Conservation (phyloP, 2,113 vertebrate species). For the Genyomyrus donnyi region DNA sequence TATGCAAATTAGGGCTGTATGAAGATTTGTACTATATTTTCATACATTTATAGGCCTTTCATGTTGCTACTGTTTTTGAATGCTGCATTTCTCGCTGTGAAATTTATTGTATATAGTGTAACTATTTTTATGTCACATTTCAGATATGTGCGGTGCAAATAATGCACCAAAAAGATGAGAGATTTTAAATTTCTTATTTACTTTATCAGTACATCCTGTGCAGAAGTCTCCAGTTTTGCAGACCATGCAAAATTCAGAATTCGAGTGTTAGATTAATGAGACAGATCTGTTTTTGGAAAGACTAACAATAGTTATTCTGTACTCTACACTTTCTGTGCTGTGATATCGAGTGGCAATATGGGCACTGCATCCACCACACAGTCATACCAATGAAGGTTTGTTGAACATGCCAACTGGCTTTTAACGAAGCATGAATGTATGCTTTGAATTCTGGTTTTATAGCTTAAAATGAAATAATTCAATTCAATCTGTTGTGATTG, state of each 20-base stretch:
- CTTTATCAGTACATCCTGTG: not conserved
- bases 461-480: slow-evolving; percentile 15
- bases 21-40: not conserved
- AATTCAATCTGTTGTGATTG: not conserved
- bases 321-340: not conserved
- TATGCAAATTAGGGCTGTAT: not conserved
- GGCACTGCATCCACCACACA: not conserved
- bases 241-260: slow-evolving; percentile 17
- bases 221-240: slow-evolving; percentile 20
- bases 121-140: not conserved
- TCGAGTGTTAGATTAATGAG: slow-evolving; percentile 26
- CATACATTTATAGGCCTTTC: not conserved
- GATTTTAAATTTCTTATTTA: not conserved
- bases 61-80: not conserved
- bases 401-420: not conserved
- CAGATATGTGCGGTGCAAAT: not conserved
- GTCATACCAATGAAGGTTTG: not conserved
- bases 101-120: not conserved
- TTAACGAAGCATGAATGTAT: not conserved
- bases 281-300: slow-evolving; percentile 30
- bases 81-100: not conserved
- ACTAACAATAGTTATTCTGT: slow-evolving; percentile 34
- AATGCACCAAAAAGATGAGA: not conserved
- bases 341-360: not conserved
- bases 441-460: not conserved